Evolutionary conservation across 2,888 invertebrate species (phyloP).

Genomic region (Adelognathus sp.): DNA sequence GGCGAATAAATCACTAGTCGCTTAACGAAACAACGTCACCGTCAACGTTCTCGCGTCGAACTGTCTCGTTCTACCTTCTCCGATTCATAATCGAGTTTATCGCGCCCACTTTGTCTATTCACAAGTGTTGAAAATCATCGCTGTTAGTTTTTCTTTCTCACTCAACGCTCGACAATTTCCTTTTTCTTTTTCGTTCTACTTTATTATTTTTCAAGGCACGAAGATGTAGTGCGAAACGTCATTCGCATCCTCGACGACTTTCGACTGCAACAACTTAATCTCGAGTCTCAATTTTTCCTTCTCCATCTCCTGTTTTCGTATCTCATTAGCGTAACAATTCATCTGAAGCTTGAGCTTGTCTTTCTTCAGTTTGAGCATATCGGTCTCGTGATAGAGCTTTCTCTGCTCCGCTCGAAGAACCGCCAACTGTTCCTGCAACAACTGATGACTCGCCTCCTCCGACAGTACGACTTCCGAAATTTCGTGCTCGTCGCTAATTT

Average conservation of each 20-base stretch:
- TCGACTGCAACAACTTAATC: slow-evolving; percentile 76
- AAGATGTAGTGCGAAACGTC: slow-evolving; percentile 78
- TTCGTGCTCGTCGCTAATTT: slow-evolving; percentile 41
- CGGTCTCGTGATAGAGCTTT: slow-evolving; percentile 76
- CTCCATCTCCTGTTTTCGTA: slow-evolving; percentile 75
- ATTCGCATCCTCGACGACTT: slow-evolving; percentile 75
- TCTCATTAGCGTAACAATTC: slow-evolving; percentile 72
- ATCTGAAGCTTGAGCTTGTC: slow-evolving; percentile 81
- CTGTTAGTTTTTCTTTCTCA: not conserved
- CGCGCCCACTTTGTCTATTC: not conserved
- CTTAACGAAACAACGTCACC: not conserved
- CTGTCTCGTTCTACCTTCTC: not conserved
- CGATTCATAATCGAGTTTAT: not conserved
- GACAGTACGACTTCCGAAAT: slow-evolving; percentile 69
- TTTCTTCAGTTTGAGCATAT: slow-evolving; percentile 76
- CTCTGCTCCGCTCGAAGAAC: slow-evolving; percentile 76
- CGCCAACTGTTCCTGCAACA: slow-evolving; percentile 75
- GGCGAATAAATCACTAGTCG: slow-evolving; percentile 21
- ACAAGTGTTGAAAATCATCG: slow-evolving; percentile 2
- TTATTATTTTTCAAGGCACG: slow-evolving; percentile 71
- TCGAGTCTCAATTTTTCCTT: slow-evolving; percentile 76
- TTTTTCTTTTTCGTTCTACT: too few species aligned
- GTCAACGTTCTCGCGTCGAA: not conserved
- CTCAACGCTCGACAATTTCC: not conserved
- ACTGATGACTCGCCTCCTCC: slow-evolving; percentile 73